These are phyloP conservation scores for Lasioglossum baleicum DNA, from an alignment of 1,140 invertebrate species.

Conservation along the genomic window DNA sequence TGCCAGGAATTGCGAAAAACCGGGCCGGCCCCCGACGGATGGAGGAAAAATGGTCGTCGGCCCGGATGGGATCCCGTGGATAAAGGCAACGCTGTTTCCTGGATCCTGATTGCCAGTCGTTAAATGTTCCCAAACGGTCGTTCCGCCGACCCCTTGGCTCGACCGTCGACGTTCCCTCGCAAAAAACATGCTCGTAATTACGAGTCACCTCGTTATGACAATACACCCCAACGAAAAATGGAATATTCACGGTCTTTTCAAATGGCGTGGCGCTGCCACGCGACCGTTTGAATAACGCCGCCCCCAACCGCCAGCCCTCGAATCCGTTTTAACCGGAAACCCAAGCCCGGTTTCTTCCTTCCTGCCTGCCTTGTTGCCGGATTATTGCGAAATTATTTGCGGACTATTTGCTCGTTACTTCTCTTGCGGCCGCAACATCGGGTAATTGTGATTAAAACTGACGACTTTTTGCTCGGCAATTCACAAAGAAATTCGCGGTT, in stretches of 20 bases:
- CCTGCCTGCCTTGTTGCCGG: background rate
- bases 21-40: constrained; percentile 5
- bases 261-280: background rate
- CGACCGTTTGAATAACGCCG: background rate
- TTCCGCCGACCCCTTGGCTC: background rate
- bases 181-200: constrained; percentile 42
- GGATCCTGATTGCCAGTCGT: constrained; percentile 51
- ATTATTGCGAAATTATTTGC: background rate
- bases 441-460: too few species aligned
- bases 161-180: constrained; percentile 1
- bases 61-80: background rate
- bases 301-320: background rate
- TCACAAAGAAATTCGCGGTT: too few species aligned
- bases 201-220: constrained; percentile 34
- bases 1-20: constrained; percentile 52
- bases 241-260: background rate
- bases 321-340: background rate
- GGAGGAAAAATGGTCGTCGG: constrained; percentile 23
- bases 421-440: too few species aligned
- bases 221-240: constrained; percentile 2
- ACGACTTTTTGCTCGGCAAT: too few species aligned
- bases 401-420: too few species aligned
- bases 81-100: constrained; percentile 21
- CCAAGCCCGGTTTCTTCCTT: background rate
- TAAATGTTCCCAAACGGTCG: constrained; percentile 26